phyloP scores from a whole-genome alignment of 2,113 vertebrate genomes.

The Paraplagusia blochii region DNA sequence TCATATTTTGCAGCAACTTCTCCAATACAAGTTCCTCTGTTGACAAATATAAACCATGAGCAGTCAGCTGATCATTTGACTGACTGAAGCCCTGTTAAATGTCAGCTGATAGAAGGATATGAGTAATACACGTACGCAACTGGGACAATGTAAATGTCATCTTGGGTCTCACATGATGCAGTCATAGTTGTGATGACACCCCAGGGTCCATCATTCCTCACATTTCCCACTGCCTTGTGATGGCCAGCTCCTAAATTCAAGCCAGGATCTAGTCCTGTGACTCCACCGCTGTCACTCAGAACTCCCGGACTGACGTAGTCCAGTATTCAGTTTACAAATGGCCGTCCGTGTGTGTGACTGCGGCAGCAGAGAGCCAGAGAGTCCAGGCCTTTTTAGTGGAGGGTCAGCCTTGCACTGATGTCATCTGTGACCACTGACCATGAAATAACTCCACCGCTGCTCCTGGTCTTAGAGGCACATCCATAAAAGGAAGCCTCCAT shows the following conservation, averaged over 20 bases:
- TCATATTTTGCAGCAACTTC: too few relatives aligned
- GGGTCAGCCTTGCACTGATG: slow-evolving; percentile 62
- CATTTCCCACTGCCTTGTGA: slow-evolving; percentile 59
- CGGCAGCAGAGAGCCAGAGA: slow-evolving; percentile 2
- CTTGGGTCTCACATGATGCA: slow-evolving; percentile 51
- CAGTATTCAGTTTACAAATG: neutral
- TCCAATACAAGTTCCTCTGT: too few relatives aligned
- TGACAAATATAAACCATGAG: slow-evolving; percentile 28
- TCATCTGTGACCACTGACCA: slow-evolving; percentile 50
- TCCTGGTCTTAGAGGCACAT: slow-evolving; percentile 32
- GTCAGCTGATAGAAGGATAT: slow-evolving; percentile 45
- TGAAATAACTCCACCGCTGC: slow-evolving; percentile 49
- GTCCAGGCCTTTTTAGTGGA: slow-evolving; percentile 39
- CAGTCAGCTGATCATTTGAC: slow-evolving; percentile 30
- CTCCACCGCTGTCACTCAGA: slow-evolving; percentile 43
- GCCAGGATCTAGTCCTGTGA: slow-evolving; percentile 29
- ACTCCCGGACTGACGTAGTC: slow-evolving; percentile 36
- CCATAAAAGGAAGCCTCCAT: slow-evolving; percentile 65
- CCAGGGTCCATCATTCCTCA: slow-evolving; percentile 58
- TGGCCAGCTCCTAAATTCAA: slow-evolving; percentile 6
- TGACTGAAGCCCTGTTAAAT: slow-evolving; percentile 20
- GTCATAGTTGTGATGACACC: slow-evolving; percentile 52
- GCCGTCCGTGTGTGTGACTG: neutral
- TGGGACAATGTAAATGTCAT: slow-evolving; percentile 19
- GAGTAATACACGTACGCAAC: slow-evolving; percentile 3